These are phyloP conservation scores for Apodemia zela DNA, from an alignment of 2,888 invertebrate genomes.

Conservation along the genomic window DNA sequence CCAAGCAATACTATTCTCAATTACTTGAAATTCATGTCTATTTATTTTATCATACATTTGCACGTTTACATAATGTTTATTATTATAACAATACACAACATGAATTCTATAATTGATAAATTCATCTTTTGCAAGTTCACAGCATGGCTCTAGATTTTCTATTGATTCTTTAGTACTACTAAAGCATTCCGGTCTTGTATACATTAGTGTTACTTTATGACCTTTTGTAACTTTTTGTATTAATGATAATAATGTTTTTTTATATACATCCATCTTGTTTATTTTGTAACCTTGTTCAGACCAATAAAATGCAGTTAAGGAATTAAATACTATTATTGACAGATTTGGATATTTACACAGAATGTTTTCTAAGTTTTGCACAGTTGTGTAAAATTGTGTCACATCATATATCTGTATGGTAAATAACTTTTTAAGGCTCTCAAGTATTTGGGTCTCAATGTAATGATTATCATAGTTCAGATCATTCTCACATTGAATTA, in stretches of 20 bases:
- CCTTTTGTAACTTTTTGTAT: slow-evolving; percentile 69
- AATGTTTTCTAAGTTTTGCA: slow-evolving; percentile 64
- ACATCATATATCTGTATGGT: slow-evolving; percentile 61
- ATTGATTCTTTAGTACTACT: slow-evolving; percentile 55
- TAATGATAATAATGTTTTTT: slow-evolving; percentile 57
- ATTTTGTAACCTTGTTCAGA: slow-evolving; percentile 68
- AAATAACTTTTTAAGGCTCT: slow-evolving; percentile 46
- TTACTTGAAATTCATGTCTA: slow-evolving; percentile 38
- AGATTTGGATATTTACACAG: slow-evolving; percentile 55
- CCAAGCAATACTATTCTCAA: slow-evolving; percentile 35
- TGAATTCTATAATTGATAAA: slow-evolving; percentile 61
- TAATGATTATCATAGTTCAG: slow-evolving; percentile 26
- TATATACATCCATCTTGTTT: slow-evolving; percentile 71
- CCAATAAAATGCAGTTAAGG: slow-evolving; percentile 76
- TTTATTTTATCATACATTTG: slow-evolving; percentile 35
- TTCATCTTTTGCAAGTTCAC: slow-evolving; percentile 42
- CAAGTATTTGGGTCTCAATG: slow-evolving; percentile 37
- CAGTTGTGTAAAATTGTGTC: slow-evolving; percentile 59
- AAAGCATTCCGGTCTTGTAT: slow-evolving; percentile 76
- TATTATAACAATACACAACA: slow-evolving; percentile 35
- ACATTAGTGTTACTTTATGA: slow-evolving; percentile 72
- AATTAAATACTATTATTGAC: slow-evolving; percentile 63
- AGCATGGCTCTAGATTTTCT: slow-evolving; percentile 43
- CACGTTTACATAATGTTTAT: slow-evolving; percentile 37
- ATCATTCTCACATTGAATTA: slow-evolving; percentile 17